These are phyloP conservation scores for Conomelus anceps DNA, from an alignment of 2,888 invertebrate genomes.

Conservation along the genomic window DNA sequence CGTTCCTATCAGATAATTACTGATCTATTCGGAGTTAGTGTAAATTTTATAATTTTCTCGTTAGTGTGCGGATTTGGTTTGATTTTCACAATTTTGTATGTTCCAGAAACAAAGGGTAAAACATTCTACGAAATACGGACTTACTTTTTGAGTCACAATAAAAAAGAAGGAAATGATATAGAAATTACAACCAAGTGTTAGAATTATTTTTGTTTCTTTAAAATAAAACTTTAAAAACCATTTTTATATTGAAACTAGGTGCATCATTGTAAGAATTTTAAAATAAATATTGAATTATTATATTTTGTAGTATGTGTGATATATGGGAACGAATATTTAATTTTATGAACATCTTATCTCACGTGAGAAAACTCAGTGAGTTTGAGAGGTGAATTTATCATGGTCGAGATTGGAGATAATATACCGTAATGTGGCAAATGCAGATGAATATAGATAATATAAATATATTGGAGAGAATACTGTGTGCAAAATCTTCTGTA, in stretches of 20 bases:
- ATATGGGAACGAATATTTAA: no score
- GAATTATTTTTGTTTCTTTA: background rate
- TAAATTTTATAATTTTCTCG: background rate
- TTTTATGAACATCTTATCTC: no score
- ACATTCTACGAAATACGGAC: background rate
- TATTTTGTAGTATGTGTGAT: no score
- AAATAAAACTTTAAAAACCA: background rate
- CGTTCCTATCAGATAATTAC: background rate
- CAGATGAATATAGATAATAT: no score
- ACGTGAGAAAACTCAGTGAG: no score
- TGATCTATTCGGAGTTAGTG: background rate
- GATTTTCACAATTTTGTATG: background rate
- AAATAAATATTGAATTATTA: background rate
- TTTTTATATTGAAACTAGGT: background rate
- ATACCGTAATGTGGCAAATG: no score
- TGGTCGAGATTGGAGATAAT: no score
- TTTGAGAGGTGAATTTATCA: no score
- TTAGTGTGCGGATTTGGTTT: background rate
- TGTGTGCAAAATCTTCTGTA: no score
- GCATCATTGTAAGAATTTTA: background rate
- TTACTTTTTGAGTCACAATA: background rate
- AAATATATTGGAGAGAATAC: no score
- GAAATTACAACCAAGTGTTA: background rate
- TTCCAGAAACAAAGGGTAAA: conserved; percentile 7
- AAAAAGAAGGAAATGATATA: background rate